These are phyloP conservation scores for Plectrocnemia conspersa DNA, from an alignment of 1,140 invertebrate genomes.

Conservation along the genomic window DNA sequence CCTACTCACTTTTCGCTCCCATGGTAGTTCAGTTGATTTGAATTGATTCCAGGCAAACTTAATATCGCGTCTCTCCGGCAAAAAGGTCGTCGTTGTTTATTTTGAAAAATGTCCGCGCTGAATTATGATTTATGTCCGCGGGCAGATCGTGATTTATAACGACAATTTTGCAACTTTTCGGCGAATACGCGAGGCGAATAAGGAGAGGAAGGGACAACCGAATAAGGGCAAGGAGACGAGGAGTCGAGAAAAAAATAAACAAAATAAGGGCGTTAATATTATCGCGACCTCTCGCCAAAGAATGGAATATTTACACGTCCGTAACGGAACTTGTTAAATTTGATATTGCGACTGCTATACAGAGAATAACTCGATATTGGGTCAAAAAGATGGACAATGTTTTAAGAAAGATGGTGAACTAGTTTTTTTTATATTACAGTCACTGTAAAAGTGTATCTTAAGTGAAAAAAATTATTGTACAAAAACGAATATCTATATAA, in stretches of 20 bases:
- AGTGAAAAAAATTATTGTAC: too few species aligned
- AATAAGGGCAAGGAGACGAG: too few species aligned
- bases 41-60: conserved; percentile 30
- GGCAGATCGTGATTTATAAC: conserved; percentile 25
- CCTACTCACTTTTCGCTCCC: conserved; percentile 12
- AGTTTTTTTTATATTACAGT: too few species aligned
- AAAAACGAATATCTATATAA: too few species aligned
- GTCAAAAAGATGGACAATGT: too few species aligned
- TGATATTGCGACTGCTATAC: too few species aligned
- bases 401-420: too few species aligned
- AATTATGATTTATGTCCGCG: conserved; percentile 26
- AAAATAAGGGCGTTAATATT: conserved; percentile 13
- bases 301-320: too few species aligned
- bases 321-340: too few species aligned
- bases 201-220: background rate
- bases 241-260: too few species aligned
- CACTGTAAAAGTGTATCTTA: too few species aligned
- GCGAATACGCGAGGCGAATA: background rate
- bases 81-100: conserved; percentile 18
- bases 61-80: conserved; percentile 12
- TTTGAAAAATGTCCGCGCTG: conserved; percentile 23
- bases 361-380: too few species aligned
- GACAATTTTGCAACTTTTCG: conserved; percentile 12
- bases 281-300: background rate
- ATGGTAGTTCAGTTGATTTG: conserved; percentile 28